Conservation (phyloP, 2,113 vertebrate species). For the Taurulus bubalis region DNA sequence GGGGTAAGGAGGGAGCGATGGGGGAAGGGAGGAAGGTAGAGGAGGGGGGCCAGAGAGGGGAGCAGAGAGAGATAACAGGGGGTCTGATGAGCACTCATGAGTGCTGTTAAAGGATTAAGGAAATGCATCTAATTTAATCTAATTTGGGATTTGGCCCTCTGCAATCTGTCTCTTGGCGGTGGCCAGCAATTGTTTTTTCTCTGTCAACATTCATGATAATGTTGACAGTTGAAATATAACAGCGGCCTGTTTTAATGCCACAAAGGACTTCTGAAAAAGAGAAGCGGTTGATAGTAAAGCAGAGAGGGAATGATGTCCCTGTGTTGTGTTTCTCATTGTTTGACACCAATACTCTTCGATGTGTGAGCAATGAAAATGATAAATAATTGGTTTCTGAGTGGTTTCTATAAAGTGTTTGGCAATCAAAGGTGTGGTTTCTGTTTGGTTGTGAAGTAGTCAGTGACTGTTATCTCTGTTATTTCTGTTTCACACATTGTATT, state of each 20-base stretch:
- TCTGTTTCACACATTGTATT: neutral
- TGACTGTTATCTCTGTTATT: neutral
- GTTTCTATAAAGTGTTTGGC: constrained; percentile 12
- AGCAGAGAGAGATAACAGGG: constrained; percentile 36
- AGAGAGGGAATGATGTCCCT: neutral
- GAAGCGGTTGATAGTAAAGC: neutral
- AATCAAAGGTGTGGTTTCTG: constrained; percentile 28
- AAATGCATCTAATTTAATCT: constrained; percentile 77
- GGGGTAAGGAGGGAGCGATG: constrained; percentile 37
- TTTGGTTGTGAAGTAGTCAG: constrained; percentile 1
- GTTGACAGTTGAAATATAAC: neutral
- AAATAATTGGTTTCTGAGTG: constrained; percentile 26
- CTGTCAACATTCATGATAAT: constrained; percentile 15
- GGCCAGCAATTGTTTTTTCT: constrained; percentile 10
- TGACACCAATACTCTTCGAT: neutral
- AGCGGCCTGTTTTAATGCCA: neutral
- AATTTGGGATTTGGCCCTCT: constrained; percentile 68
- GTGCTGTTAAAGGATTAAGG: constrained; percentile 80
- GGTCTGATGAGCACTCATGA: constrained; percentile 57
- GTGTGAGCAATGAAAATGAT: neutral
- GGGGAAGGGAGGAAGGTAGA: constrained; percentile 46
- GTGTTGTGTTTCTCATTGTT: constrained; percentile 4
- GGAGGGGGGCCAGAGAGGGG: constrained; percentile 45
- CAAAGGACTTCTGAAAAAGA: neutral
- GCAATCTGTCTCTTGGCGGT: constrained; percentile 55